These are phyloP conservation scores for Eupithecia subumbrata DNA, from an alignment of 2,888 invertebrate species.

Conservation along the genomic window DNA sequence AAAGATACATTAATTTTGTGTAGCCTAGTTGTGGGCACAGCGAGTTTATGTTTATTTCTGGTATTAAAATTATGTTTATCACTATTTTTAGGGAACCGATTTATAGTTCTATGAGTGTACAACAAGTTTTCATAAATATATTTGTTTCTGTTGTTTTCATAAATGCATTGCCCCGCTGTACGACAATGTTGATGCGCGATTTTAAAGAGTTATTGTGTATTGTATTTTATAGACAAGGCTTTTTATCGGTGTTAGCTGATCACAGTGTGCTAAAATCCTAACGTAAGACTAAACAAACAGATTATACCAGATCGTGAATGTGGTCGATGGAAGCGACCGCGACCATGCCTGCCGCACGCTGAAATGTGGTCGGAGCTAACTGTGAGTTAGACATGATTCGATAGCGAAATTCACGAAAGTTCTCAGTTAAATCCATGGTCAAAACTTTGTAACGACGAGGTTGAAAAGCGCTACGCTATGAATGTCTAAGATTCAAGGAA, in stretches of 20 bases:
- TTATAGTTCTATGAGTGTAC: too few species aligned
- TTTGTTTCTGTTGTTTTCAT: too few species aligned
- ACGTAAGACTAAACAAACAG: neutral
- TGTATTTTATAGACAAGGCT: neutral
- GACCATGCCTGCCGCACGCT: neutral
- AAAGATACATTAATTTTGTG: too few species aligned
- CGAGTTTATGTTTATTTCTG: too few species aligned
- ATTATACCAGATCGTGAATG: neutral
- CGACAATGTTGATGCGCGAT: too few species aligned
- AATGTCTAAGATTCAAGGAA: neutral
- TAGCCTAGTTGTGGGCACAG: too few species aligned
- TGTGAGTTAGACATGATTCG: neutral
- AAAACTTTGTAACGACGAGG: neutral
- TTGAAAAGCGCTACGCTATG: neutral
- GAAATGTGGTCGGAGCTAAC: neutral
- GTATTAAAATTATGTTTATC: too few species aligned
- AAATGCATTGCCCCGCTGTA: too few species aligned
- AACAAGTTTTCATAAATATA: too few species aligned
- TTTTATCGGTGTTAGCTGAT: neutral
- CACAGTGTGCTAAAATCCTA: neutral
- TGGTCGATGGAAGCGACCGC: slow-evolving; percentile 3
- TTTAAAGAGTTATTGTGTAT: neutral
- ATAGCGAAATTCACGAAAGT: neutral
- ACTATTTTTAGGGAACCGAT: too few species aligned
- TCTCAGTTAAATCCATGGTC: neutral